Percentiles rank a stretch among this genome's conserved stretches.
phyloP scores from a whole-genome alignment of 1,140 invertebrate genomes.

The Scaptodrosophila lebanonensis region DNA sequence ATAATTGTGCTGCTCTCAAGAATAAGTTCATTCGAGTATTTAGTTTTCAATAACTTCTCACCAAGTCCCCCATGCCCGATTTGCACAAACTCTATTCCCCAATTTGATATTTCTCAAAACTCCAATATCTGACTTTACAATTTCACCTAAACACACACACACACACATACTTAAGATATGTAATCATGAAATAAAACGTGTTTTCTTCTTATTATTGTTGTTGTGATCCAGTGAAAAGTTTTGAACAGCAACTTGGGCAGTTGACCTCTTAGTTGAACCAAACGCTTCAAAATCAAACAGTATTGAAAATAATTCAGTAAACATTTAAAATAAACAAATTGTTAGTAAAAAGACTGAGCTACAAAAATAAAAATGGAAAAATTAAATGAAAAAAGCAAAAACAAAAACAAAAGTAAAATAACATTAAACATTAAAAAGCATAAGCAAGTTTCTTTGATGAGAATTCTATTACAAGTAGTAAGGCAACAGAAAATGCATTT shows the following conservation, averaged over 20 bases:
- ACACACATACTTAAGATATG: conserved; percentile 5
- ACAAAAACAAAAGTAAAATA: conserved; percentile 22
- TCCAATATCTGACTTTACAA: too few relatives aligned
- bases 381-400: conserved; percentile 21
- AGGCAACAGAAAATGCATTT: too few relatives aligned
- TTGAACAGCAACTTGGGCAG: background rate
- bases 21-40: too few relatives aligned
- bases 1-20: too few relatives aligned
- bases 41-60: too few relatives aligned
- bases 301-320: conserved; percentile 32
- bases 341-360: conserved; percentile 76
- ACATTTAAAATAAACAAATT: conserved; percentile 52
- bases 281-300: conserved; percentile 28
- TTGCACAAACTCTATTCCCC: too few relatives aligned
- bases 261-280: conserved; percentile 20
- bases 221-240: too few relatives aligned
- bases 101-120: too few relatives aligned
- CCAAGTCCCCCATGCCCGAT: too few relatives aligned
- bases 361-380: conserved; percentile 54
- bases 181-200: conserved; percentile 1
- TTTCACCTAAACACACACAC: conserved; percentile 11
- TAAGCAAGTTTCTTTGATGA: conserved; percentile 15
- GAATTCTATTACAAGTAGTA: background rate
- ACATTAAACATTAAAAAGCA: too few relatives aligned
- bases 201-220: too few relatives aligned